Conservation (phyloP, 2,797 vertebrate genomes). For the Protosalanx chinensis region DNA sequence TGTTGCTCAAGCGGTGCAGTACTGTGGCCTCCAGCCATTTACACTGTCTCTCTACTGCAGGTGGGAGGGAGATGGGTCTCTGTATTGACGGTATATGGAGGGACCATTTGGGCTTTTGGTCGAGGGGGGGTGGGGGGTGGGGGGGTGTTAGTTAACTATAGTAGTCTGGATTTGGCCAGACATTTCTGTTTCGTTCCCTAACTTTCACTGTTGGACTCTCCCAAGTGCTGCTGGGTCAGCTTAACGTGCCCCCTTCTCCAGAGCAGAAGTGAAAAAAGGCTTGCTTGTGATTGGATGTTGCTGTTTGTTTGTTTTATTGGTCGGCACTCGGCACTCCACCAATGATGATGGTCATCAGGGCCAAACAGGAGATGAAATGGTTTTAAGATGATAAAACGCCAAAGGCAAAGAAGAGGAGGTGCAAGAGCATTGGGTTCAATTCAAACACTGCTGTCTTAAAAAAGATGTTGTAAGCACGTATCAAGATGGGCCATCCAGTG, state of each 20-base stretch:
- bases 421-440: conserved; percentile 52
- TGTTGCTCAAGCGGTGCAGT: conserved; percentile 81
- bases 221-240: conserved; percentile 43
- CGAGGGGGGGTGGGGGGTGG: conserved; percentile 40
- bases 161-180: conserved; percentile 52
- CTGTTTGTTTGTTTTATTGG: conserved; percentile 25
- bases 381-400: conserved; percentile 45
- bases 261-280: conserved; percentile 48
- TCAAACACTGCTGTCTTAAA: conserved; percentile 26
- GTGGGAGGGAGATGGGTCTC: conserved; percentile 54
- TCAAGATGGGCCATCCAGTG: too few relatives aligned
- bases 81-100: conserved; percentile 56
- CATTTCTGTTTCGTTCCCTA: conserved; percentile 41
- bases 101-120: conserved; percentile 51
- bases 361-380: conserved; percentile 50
- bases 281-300: conserved; percentile 15
- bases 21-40: conserved; percentile 75
- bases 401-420: conserved; percentile 42
- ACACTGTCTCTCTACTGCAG: conserved; percentile 71
- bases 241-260: conserved; percentile 43
- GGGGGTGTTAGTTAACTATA: conserved; percentile 34
- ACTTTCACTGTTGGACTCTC: conserved; percentile 51
- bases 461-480: not conserved
- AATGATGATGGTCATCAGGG: conserved; percentile 42
- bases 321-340: conserved; percentile 51